A percentile compares a stretch with the other conserved stretches of the same genome.
These are phyloP conservation scores for Aurelia sp. DNA, from an alignment of 30 jellyfish, hydroid and myxozoan species.

Conservation along the genomic window DNA sequence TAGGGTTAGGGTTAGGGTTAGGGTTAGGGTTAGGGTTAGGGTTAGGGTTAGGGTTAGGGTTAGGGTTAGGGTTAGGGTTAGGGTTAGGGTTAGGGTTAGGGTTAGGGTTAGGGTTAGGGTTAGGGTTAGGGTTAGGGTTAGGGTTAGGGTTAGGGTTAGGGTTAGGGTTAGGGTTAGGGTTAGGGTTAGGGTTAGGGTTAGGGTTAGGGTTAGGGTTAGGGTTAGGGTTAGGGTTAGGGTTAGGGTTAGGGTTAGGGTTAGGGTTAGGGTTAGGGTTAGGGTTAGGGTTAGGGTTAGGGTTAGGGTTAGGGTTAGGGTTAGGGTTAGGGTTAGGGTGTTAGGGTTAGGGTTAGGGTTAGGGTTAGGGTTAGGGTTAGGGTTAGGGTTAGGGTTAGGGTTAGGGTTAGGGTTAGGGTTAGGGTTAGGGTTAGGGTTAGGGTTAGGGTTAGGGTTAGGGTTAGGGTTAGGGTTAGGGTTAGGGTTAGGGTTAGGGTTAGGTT, in stretches of 20 bases:
- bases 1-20: slow-evolving; percentile 35
- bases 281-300: slow-evolving; percentile 58
- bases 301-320: slow-evolving; percentile 63
- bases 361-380: slow-evolving; percentile 32
- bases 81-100: too few species aligned
- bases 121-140: background rate
- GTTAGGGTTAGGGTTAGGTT: too few species aligned
- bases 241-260: too few species aligned
- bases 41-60: slow-evolving; percentile 55
- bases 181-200: too few species aligned
- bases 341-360: slow-evolving; percentile 50
- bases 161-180: slow-evolving; percentile 24
- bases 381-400: slow-evolving; percentile 39
- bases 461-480: too few species aligned
- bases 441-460: too few species aligned
- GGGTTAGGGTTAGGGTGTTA: slow-evolving; percentile 63
- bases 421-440: slow-evolving; percentile 17
- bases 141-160: slow-evolving; percentile 64
- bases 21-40: slow-evolving; percentile 55
- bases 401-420: slow-evolving; percentile 49
- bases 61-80: background rate
- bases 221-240: too few species aligned
- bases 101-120: too few species aligned
- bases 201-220: too few species aligned
- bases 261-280: too few species aligned